A percentile compares a stretch with the other conserved stretches of the same genome.
phyloP scores from a whole-genome alignment of 2,888 invertebrate species.

The Diabrotica balteata region DNA sequence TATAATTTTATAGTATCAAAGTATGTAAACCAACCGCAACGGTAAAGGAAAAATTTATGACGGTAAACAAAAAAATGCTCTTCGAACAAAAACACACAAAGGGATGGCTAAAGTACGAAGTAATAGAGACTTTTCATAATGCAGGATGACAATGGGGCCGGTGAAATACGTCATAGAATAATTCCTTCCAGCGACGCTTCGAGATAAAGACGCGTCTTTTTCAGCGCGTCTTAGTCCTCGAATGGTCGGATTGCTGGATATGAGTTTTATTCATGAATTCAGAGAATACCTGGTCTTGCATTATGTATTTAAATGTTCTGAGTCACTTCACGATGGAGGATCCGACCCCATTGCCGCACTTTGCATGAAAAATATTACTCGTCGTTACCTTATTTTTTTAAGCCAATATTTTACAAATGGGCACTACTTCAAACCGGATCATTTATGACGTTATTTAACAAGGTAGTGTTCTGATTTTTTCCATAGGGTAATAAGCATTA shows the following conservation, averaged over 20 bases:
- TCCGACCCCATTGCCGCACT: slow-evolving; percentile 36
- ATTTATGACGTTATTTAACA: slow-evolving; percentile 1
- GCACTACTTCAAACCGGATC: slow-evolving; percentile 16
- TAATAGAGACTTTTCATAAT: slow-evolving; percentile 44
- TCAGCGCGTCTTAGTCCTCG: slow-evolving; percentile 37
- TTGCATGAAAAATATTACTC: slow-evolving; percentile 40
- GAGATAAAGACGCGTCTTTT: slow-evolving; percentile 39
- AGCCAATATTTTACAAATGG: slow-evolving; percentile 33
- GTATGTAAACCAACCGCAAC: slow-evolving; percentile 18
- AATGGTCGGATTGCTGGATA: slow-evolving; percentile 39
- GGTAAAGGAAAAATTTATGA: slow-evolving; percentile 32
- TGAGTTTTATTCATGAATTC: slow-evolving; percentile 52
- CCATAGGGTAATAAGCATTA: too few species aligned
- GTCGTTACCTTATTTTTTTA: slow-evolving; percentile 34
- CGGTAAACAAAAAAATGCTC: slow-evolving; percentile 38
- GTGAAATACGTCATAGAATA: slow-evolving; percentile 38
- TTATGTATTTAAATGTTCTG: slow-evolving; percentile 56
- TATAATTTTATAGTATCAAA: slow-evolving; percentile 16
- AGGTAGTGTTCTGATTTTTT: neutral
- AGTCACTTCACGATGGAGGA: slow-evolving; percentile 44
- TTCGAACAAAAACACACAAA: slow-evolving; percentile 40
- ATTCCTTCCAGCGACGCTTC: slow-evolving; percentile 37
- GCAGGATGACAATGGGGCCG: slow-evolving; percentile 41
- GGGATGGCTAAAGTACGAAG: slow-evolving; percentile 33
- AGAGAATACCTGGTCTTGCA: slow-evolving; percentile 53